These are phyloP conservation scores for Manacus vitellinus DNA, from an alignment of 2,113 vertebrate species.

Conservation along the genomic window DNA sequence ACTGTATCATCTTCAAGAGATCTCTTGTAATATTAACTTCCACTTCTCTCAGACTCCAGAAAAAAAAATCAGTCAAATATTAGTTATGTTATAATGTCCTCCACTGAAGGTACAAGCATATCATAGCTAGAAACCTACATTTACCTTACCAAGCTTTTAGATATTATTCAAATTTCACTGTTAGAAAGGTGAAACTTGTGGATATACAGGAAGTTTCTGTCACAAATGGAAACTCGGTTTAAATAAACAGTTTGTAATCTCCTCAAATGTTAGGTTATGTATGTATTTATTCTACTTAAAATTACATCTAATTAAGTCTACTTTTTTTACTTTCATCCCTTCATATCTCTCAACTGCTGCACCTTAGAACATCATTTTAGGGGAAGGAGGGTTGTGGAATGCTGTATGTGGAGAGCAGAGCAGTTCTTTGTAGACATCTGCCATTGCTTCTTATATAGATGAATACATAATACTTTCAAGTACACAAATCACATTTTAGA, in stretches of 20 bases:
- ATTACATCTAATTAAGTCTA: not conserved
- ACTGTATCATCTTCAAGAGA: not conserved
- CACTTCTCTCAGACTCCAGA: not conserved
- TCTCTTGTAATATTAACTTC: not conserved
- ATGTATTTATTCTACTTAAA: not conserved
- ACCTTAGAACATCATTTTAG: not conserved
- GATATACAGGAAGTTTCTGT: not conserved
- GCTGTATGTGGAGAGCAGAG: not conserved
- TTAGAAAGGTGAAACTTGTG: not conserved
- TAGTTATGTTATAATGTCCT: not conserved
- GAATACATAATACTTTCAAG: slow-evolving; percentile 42
- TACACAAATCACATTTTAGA: slow-evolving; percentile 59
- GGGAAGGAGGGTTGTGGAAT: not conserved
- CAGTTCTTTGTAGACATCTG: slow-evolving; percentile 13
- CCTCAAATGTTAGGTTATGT: not conserved
- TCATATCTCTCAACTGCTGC: not conserved
- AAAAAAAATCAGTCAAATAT: not conserved
- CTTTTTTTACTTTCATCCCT: not conserved
- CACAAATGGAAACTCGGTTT: not conserved
- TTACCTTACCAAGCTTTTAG: not conserved
- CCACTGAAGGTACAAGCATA: not conserved
- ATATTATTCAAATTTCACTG: not conserved
- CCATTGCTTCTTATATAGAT: slow-evolving; percentile 24
- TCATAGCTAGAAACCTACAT: not conserved
- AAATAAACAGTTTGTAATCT: not conserved